Conservation (phyloP, 2,113 vertebrate species). For the Clarias macrocephalus region DNA sequence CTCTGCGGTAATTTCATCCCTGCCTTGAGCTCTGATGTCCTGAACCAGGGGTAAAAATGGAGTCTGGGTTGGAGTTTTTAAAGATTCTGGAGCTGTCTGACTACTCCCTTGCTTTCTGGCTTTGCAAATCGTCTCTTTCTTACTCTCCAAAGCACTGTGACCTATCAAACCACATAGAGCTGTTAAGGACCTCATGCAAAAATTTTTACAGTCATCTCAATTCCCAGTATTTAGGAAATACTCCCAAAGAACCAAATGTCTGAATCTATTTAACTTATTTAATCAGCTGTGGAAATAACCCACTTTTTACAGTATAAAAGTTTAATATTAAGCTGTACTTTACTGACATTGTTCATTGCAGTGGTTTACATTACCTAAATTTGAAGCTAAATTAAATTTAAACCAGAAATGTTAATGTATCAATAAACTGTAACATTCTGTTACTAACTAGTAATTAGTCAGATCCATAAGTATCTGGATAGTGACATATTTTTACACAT, state of each 20-base stretch:
- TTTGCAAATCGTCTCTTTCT: not conserved
- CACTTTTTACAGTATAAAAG: not conserved
- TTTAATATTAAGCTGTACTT: not conserved
- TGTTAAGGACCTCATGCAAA: not conserved
- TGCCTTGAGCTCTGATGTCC: not conserved
- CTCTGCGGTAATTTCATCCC: not conserved
- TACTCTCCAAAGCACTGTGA: conserved; percentile 1
- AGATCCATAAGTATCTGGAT: too few relatives aligned
- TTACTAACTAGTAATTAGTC: not conserved
- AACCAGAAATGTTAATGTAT: not conserved
- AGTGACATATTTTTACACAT: too few relatives aligned
- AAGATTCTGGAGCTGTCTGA: not conserved
- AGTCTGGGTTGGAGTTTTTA: not conserved
- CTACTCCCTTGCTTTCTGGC: conserved; percentile 31
- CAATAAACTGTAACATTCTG: not conserved
- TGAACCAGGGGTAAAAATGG: not conserved
- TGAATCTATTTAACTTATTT: not conserved
- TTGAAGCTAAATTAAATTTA: not conserved
- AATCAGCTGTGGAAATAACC: not conserved
- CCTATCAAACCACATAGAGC: conserved; percentile 18
- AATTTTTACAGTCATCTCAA: not conserved
- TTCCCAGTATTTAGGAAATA: not conserved
- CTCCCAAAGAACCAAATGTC: not conserved
- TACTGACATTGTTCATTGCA: not conserved
- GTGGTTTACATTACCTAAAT: not conserved